These are phyloP conservation scores for Heliconius hewitsoni DNA, from an alignment of 1,140 invertebrate species.

Conservation along the genomic window DNA sequence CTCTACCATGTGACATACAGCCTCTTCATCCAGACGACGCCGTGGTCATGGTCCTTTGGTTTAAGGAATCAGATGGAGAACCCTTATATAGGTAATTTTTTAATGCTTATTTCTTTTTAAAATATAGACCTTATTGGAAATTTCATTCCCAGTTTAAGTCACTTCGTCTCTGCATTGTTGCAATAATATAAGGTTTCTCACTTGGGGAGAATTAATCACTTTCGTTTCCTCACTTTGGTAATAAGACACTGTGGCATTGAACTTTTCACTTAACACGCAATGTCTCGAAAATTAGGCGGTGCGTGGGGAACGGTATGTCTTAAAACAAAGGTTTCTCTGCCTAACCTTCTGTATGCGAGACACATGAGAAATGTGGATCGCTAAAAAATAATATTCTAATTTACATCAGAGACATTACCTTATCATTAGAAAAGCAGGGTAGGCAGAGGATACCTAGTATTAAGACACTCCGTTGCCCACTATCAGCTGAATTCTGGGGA, in stretches of 20 bases:
- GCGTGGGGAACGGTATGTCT: neutral
- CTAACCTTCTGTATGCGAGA: neutral
- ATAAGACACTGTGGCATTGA: neutral
- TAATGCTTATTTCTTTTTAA: neutral
- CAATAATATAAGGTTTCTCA: too few species aligned
- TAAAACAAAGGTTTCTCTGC: neutral
- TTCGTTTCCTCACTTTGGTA: neutral
- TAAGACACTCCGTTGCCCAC: too few species aligned
- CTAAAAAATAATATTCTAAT: neutral
- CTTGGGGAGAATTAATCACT: neutral
- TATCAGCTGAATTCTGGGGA: too few species aligned
- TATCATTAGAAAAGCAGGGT: too few species aligned
- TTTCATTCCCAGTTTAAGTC: neutral
- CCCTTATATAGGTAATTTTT: conserved; percentile 89
- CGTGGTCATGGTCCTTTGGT: conserved; percentile 94
- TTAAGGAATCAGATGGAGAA: conserved; percentile 91
- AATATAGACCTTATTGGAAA: neutral
- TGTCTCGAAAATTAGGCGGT: neutral
- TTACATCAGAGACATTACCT: too few species aligned
- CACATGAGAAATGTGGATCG: neutral
- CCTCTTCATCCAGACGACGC: conserved; percentile 88
- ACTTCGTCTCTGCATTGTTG: too few species aligned
- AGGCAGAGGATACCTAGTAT: too few species aligned
- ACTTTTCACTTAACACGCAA: neutral
- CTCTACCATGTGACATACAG: conserved; percentile 91